Base-by-base conservation (phyloP, 1,140 invertebrate genomes). In the Heterodera schachtii region DNA sequence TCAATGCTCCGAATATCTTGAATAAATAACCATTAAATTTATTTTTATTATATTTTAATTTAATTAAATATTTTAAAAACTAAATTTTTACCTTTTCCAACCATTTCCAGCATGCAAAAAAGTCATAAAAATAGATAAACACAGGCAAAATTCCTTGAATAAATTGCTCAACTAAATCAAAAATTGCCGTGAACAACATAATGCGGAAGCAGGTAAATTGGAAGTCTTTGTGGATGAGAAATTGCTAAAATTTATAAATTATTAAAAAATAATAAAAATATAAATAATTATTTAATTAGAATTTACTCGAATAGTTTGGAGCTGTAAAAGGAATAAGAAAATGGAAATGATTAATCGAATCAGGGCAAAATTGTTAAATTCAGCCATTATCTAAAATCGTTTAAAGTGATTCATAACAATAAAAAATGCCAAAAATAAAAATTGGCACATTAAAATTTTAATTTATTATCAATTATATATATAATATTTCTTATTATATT, bases 101-200 rank as follows among this genome's bases (percentile, higher is more conserved):
- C 69, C 69, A 71, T 19, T 31, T 9, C 9, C n/a, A 71, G 5
- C 13, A 11, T 46, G 8, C 69, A 46, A 71, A 71, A 46, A 71
- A 13, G 69, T 71, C 19, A 46, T 71, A 46, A 3, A 71, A 41
- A 46, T 43, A 71, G 43, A 71, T 46, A 46, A 71, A 46, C 3
- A 41, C 31, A 13, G 69, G 69, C 44, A 71, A 41, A 16, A 71
- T 71, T 31, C 69, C 69, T 46, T 71, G 69, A 46, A 71, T 71
- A 46, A 71, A 71, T n/a, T 43, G 69, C 44, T 71, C 41, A 19
- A 71, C 31, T 41, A 46, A 71, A 46, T 71, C 69, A 46, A 41
- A 71, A 41, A 71, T 4, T 5, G 69, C 31, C 6, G 44, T 71
- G 11, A 31, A 46, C 9, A 71, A 41, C 69, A 71, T 41, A 41